Percentiles rank a stretch among this genome's conserved stretches.
These are phyloP conservation scores for Melangyna quadrimaculata DNA, from an alignment of 2,888 invertebrate genomes.

Conservation along the genomic window DNA sequence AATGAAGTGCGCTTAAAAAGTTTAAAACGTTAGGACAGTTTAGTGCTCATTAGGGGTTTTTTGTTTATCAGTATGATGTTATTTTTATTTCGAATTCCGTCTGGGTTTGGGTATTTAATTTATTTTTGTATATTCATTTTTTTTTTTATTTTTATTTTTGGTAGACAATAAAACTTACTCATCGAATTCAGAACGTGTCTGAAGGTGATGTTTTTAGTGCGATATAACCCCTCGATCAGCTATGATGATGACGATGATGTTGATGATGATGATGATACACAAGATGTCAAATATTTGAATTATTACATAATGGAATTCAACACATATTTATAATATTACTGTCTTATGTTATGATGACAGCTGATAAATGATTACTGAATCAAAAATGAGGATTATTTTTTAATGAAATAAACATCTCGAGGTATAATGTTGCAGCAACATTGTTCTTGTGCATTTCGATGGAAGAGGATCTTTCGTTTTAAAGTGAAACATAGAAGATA, in stretches of 20 bases:
- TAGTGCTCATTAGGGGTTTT: slow-evolving; percentile 32
- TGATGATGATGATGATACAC: neutral
- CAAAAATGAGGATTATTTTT: neutral
- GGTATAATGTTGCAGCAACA: slow-evolving; percentile 46
- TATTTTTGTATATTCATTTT: neutral
- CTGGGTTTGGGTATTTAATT: slow-evolving; percentile 9
- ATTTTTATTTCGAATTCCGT: neutral
- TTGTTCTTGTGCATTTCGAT: neutral
- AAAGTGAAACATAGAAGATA: neutral
- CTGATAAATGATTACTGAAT: neutral
- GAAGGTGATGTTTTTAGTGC: neutral
- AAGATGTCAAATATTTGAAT: neutral
- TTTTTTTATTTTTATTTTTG: neutral
- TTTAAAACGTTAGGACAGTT: slow-evolving; percentile 22
- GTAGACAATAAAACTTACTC: slow-evolving; percentile 40
- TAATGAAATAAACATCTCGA: neutral
- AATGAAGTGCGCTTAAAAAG: slow-evolving; percentile 49
- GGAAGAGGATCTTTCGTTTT: neutral
- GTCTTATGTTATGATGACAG: slow-evolving; percentile 4
- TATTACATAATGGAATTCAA: slow-evolving; percentile 41
- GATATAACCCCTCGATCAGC: slow-evolving; percentile 31
- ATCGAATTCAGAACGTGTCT: slow-evolving; percentile 20
- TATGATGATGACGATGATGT: neutral
- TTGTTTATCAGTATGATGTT: neutral
- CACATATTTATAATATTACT: neutral